Conservation (phyloP, 2,888 invertebrate species). For the Drosophila helvetica region DNA sequence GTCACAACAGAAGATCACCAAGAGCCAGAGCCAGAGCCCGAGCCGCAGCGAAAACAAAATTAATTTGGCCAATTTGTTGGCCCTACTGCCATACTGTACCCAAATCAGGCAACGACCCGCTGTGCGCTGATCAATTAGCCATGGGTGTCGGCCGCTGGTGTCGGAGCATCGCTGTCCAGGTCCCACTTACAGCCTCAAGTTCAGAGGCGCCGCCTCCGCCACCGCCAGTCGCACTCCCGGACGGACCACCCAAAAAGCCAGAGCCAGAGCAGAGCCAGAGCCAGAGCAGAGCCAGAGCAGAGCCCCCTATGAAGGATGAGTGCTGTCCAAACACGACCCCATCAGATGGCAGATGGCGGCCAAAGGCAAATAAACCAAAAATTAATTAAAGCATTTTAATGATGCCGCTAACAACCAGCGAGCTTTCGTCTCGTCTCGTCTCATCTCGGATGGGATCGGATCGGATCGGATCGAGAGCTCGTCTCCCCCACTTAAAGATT, state of each 20-base stretch:
- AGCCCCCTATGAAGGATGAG: conserved; percentile 66
- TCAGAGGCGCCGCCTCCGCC: conserved; percentile 75
- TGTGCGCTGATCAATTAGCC: conserved; percentile 78
- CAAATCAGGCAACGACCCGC: conserved; percentile 73
- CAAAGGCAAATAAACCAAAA: conserved; percentile 48
- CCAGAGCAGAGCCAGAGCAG: background rate
- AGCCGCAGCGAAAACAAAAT: conserved; percentile 52
- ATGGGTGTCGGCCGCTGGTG: conserved; percentile 58
- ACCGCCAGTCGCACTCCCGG: conserved; percentile 14
- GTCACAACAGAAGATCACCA: conserved; percentile 64
- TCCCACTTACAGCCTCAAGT: conserved; percentile 63
- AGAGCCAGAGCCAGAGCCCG: conserved; percentile 38
- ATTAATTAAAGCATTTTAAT: conserved; percentile 77
- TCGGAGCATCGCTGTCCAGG: conserved; percentile 51
- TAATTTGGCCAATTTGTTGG: conserved; percentile 77
- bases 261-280: conserved; percentile 3
- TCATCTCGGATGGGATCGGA: background rate
- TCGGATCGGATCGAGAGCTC: conserved; percentile 12
- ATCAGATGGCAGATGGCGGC: background rate
- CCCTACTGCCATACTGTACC: conserved; percentile 51
- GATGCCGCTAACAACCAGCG: conserved; percentile 61
- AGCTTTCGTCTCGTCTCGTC: conserved; percentile 11
- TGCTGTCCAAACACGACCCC: conserved; percentile 36
- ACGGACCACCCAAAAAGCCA: conserved; percentile 66
- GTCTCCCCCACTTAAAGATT: conserved; percentile 63